A percentile compares a stretch with the other conserved stretches of the same genome.
Evolutionary conservation across 2,888 invertebrate genomes (phyloP).

Genomic region (Odontocolon sp.): DNA sequence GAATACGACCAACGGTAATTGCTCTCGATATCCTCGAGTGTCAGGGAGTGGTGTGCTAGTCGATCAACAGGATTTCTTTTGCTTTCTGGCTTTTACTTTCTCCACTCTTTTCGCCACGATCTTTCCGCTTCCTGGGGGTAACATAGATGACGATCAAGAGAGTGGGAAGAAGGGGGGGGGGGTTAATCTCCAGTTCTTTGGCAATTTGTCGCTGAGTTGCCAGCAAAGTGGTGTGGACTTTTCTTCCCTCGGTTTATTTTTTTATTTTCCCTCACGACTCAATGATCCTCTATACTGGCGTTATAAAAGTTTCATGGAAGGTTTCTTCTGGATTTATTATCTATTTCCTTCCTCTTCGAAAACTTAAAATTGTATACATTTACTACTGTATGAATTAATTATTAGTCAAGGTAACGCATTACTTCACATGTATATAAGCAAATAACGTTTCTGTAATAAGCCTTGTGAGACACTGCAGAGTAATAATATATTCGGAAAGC

Average conservation of each 20-base stretch:
- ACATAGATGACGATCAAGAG: background rate
- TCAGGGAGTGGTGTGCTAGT: slow-evolving; percentile 32
- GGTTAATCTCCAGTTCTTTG: slow-evolving; percentile 5
- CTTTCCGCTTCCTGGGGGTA: slow-evolving; percentile 7
- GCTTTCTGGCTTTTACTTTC: slow-evolving; percentile 27
- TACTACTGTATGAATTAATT: slow-evolving; percentile 20
- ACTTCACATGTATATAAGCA: slow-evolving; percentile 51
- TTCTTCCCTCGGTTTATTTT: background rate
- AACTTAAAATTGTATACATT: background rate
- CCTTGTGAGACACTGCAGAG: slow-evolving; percentile 46
- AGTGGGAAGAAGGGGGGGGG: too few species aligned
- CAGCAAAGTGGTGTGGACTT: background rate
- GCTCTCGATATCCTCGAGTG: slow-evolving; percentile 46
- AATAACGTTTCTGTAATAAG: slow-evolving; percentile 47
- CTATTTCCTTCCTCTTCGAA: background rate
- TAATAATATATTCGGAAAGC: slow-evolving; percentile 39
- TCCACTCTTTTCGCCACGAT: background rate
- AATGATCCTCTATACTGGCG: background rate
- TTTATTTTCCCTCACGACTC: background rate
- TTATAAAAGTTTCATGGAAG: slow-evolving; percentile 1
- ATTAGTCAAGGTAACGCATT: slow-evolving; percentile 18
- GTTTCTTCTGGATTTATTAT: background rate
- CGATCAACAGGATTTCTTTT: slow-evolving; percentile 45
- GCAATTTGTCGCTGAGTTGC: slow-evolving; percentile 29
- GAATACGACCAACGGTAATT: slow-evolving; percentile 49